A percentile compares a stretch with the other conserved stretches of the same genome.
Evolutionary conservation across 2,797 vertebrate genomes (phyloP).

Genomic region (Petrocephalus sullivani): DNA sequence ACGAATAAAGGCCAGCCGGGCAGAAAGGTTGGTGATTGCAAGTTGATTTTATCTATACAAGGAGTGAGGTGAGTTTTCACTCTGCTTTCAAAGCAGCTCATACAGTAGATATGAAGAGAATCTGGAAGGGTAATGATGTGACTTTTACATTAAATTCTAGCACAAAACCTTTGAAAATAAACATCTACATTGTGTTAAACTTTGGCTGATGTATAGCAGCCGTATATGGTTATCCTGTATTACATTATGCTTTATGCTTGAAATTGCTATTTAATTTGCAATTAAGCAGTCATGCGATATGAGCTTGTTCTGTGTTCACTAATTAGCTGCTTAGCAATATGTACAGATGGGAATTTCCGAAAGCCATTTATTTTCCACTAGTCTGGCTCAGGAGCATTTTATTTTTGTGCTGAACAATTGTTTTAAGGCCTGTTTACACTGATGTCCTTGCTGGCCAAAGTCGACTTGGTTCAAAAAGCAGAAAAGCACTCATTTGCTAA

Average conservation of each 20-base stretch:
- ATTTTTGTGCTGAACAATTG: neutral
- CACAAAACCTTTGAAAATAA: neutral
- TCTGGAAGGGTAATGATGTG: neutral
- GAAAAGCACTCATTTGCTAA: neutral
- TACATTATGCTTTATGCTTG: neutral
- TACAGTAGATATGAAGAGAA: slow-evolving; percentile 46
- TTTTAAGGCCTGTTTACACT: neutral
- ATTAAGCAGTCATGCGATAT: neutral
- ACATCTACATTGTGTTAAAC: neutral
- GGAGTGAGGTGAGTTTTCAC: slow-evolving; percentile 65
- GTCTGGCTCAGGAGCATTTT: neutral
- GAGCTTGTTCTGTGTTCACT: neutral
- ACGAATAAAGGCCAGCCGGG: slow-evolving; percentile 51
- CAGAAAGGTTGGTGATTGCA: slow-evolving; percentile 61
- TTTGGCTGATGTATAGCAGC: neutral
- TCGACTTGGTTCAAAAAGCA: neutral
- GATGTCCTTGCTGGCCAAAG: neutral
- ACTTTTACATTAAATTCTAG: neutral
- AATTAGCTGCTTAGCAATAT: neutral
- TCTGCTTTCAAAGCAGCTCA: slow-evolving; percentile 56
- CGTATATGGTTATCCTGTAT: neutral
- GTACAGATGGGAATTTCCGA: neutral
- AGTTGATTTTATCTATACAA: slow-evolving; percentile 68
- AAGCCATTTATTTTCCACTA: neutral
- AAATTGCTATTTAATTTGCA: neutral